Conservation (phyloP, 2,888 invertebrate species). For the Nomada goodeniana region DNA sequence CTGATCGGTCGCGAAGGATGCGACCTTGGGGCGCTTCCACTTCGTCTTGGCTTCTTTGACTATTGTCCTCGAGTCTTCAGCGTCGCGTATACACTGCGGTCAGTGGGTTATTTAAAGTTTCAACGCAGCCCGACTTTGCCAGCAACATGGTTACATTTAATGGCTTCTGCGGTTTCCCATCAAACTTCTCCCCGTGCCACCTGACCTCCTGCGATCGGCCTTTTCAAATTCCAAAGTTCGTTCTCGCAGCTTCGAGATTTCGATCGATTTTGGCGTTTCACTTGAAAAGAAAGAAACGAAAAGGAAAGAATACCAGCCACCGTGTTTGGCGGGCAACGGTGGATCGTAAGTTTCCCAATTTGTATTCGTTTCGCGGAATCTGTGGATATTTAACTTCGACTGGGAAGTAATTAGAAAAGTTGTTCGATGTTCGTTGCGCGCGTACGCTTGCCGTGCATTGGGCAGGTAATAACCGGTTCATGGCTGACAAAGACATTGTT, state of each 20-base stretch:
- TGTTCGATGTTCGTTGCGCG: slow-evolving; percentile 3
- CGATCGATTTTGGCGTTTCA: no score
- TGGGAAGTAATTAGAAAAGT: slow-evolving; percentile 29
- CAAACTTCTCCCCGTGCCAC: slow-evolving; percentile 68
- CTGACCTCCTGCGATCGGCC: slow-evolving; percentile 54
- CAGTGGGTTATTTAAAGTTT: slow-evolving; percentile 78
- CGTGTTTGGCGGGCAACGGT: not conserved
- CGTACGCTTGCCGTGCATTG: slow-evolving; percentile 2
- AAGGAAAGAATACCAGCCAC: no score
- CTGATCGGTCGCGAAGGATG: slow-evolving; percentile 38
- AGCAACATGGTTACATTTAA: slow-evolving; percentile 70
- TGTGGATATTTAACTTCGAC: slow-evolving; percentile 20
- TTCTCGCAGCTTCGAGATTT: no score
- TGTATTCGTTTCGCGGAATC: not conserved
- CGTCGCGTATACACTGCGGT: slow-evolving; percentile 64
- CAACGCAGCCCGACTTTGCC: slow-evolving; percentile 59
- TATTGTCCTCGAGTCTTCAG: slow-evolving; percentile 69
- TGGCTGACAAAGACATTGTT: slow-evolving; percentile 35
- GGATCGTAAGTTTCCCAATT: not conserved
- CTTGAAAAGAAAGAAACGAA: no score
- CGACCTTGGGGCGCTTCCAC: slow-evolving; percentile 46
- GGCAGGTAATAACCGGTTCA: slow-evolving; percentile 26
- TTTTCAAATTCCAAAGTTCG: not conserved
- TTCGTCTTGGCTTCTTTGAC: slow-evolving; percentile 28
- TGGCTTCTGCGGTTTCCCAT: slow-evolving; percentile 80